These are phyloP conservation scores for Achroia grisella DNA, from an alignment of 1,140 invertebrate genomes.

Conservation along the genomic window DNA sequence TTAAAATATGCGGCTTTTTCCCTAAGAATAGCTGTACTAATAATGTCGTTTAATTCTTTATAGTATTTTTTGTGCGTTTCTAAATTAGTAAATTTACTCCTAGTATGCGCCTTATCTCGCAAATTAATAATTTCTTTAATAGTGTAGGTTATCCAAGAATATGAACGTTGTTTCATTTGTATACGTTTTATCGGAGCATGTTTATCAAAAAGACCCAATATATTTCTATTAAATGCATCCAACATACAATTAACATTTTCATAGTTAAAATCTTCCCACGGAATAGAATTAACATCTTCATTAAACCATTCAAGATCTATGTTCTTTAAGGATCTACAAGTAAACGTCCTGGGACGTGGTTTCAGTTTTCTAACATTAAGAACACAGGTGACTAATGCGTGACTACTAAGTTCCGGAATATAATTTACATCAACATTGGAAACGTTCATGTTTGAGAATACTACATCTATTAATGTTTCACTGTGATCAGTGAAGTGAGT, in stretches of 20 bases:
- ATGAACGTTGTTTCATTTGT: background rate
- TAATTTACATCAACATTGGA: background rate
- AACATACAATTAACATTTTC: background rate
- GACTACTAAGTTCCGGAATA: background rate
- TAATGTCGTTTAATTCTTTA: constrained; percentile 11
- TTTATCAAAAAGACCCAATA: background rate
- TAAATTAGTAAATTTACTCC: constrained; percentile 1
- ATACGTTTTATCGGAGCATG: constrained; percentile 5
- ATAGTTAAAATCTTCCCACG: background rate
- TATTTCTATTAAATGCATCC: background rate
- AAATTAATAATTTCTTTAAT: constrained; percentile 16
- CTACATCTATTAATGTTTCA: background rate
- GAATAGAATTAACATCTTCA: background rate
- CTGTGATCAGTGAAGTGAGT: background rate
- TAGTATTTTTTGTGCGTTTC: constrained; percentile 9
- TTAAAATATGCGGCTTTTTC: constrained; percentile 15
- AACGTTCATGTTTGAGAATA: background rate
- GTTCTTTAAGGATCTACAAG: background rate
- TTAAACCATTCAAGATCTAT: background rate
- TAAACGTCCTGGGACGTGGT: background rate
- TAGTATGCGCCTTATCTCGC: constrained; percentile 7
- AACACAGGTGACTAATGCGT: background rate
- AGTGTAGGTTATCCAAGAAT: constrained; percentile 13
- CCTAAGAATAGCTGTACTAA: background rate
- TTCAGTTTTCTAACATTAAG: background rate